Evolutionary conservation across 2,888 invertebrate genomes (phyloP).

Genomic region (Platycnemis pennipes): DNA sequence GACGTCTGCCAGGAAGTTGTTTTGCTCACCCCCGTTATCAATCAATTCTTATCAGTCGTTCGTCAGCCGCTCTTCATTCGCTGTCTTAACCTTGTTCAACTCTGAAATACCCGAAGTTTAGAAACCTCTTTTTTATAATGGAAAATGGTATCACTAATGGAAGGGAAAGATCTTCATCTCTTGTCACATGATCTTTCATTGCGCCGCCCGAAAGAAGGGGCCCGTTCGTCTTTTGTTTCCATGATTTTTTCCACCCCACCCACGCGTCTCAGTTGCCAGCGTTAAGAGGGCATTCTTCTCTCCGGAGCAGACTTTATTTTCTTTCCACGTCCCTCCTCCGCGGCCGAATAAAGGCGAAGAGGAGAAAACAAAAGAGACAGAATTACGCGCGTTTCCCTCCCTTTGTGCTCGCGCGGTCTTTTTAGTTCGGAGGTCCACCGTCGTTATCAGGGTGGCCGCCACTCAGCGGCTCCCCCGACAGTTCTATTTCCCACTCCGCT

Average conservation of each 20-base stretch:
- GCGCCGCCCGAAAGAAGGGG: background rate
- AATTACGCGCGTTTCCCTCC: background rate
- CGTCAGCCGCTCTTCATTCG: background rate
- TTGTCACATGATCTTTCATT: background rate
- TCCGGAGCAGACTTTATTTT: background rate
- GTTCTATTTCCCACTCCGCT: background rate
- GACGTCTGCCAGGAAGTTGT: background rate
- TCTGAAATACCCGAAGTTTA: background rate
- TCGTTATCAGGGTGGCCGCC: constrained; percentile 36
- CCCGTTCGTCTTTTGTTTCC: background rate
- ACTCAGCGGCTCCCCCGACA: background rate
- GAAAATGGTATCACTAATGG: too few relatives aligned
- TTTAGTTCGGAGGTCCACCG: background rate
- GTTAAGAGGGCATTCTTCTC: background rate
- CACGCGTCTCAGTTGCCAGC: background rate
- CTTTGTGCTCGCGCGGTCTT: constrained; percentile 6
- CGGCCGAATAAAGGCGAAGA: background rate
- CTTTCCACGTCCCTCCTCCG: background rate
- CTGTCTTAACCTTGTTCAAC: background rate
- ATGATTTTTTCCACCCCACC: background rate
- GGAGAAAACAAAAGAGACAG: background rate
- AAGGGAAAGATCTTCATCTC: background rate
- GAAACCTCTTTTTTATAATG: too few relatives aligned
- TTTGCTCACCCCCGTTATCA: background rate
- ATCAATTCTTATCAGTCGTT: background rate